Percentiles rank a stretch among this genome's conserved stretches.
Conservation (phyloP, 2,113 vertebrate genomes). For the Clinocottus analis region DNA sequence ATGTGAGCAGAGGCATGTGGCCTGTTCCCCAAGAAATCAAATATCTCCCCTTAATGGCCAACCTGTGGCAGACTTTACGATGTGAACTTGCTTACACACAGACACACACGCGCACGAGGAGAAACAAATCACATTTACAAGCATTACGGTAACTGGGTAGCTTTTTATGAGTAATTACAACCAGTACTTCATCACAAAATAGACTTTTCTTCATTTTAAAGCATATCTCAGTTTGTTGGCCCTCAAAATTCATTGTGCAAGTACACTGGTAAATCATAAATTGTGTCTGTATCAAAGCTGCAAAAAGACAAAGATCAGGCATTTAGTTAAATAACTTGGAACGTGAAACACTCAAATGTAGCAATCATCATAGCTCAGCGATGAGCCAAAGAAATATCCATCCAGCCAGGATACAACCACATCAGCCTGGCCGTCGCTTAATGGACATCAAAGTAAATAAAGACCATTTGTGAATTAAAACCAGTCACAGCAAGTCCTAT, state of each 20-base stretch:
- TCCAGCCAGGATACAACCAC: slow-evolving; percentile 21
- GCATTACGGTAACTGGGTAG: slow-evolving; percentile 27
- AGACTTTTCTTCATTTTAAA: slow-evolving; percentile 35
- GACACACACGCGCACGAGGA: slow-evolving; percentile 8
- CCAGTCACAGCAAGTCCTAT: background rate
- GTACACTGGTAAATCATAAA: slow-evolving; percentile 40
- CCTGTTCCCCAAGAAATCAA: slow-evolving; percentile 67
- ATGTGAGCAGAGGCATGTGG: slow-evolving; percentile 52
- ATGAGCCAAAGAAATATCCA: slow-evolving; percentile 44
- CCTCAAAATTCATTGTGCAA: background rate
- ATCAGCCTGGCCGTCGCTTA: slow-evolving; percentile 10
- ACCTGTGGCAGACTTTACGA: background rate
- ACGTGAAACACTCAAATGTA: slow-evolving; percentile 40
- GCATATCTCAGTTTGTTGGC: slow-evolving; percentile 16
- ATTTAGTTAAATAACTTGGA: slow-evolving; percentile 44
- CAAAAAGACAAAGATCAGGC: slow-evolving; percentile 25
- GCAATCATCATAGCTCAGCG: slow-evolving; percentile 37
- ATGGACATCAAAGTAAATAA: slow-evolving; percentile 26
- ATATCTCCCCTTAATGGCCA: slow-evolving; percentile 61
- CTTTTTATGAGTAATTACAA: slow-evolving; percentile 51
- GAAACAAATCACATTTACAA: slow-evolving; percentile 35
- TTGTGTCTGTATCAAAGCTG: slow-evolving; percentile 29
- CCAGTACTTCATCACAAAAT: slow-evolving; percentile 19
- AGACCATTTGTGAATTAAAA: background rate
- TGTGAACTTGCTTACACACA: slow-evolving; percentile 4